phyloP scores from a whole-genome alignment of 2,888 invertebrate species.

The Drosophila recens region DNA sequence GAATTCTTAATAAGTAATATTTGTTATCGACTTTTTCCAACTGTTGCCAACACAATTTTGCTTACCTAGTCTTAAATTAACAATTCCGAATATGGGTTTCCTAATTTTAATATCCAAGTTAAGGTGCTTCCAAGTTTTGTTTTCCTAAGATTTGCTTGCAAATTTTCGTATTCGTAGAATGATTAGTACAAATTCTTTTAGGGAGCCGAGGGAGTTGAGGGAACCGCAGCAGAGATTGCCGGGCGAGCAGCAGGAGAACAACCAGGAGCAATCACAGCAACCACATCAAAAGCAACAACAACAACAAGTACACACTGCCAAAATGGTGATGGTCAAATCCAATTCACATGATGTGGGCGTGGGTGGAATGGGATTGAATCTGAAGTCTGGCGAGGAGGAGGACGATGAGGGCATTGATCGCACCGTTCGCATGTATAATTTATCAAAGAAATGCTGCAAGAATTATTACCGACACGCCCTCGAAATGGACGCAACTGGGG shows the following conservation, averaged over 20 bases:
- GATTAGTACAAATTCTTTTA: background rate
- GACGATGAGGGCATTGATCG: slow-evolving; percentile 83
- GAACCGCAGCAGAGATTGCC: slow-evolving; percentile 28
- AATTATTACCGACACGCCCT: slow-evolving; percentile 81
- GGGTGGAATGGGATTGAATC: slow-evolving; percentile 66
- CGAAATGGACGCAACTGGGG: slow-evolving; percentile 65
- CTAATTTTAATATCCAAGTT: background rate
- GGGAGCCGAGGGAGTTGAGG: slow-evolving; percentile 18
- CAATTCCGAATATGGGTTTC: background rate
- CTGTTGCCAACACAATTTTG: background rate
- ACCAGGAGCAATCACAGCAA: slow-evolving; percentile 23
- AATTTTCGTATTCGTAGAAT: background rate
- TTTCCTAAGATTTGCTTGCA: background rate
- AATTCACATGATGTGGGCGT: slow-evolving; percentile 70
- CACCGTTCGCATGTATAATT: slow-evolving; percentile 83
- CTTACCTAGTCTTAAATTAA: background rate
- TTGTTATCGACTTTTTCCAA: background rate
- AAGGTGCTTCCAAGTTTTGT: background rate
- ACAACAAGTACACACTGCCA: slow-evolving; percentile 37
- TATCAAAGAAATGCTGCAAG: slow-evolving; percentile 84
- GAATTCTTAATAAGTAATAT: background rate
- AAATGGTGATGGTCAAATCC: slow-evolving; percentile 64
- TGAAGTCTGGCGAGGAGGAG: slow-evolving; percentile 67
- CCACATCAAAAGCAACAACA: slow-evolving; percentile 30
- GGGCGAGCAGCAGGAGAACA: slow-evolving; percentile 24